These are phyloP conservation scores for Pampusana beccarii DNA, from an alignment of 2,113 vertebrate species.

Conservation along the genomic window DNA sequence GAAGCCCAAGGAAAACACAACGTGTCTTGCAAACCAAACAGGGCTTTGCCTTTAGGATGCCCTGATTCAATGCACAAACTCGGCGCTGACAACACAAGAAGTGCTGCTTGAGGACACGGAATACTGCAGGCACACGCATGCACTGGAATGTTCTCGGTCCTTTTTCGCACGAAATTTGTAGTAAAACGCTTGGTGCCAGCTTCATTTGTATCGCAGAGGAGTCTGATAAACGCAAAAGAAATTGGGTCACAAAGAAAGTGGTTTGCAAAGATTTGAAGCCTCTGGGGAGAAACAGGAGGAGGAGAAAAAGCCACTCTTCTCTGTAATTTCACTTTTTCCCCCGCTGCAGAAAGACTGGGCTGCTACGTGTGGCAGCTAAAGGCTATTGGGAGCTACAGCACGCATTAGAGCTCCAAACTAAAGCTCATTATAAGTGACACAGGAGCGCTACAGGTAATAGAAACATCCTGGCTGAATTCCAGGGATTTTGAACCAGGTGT, in stretches of 20 bases:
- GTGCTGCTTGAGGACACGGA: neutral
- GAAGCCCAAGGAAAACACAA: neutral
- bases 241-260: neutral
- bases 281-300: neutral
- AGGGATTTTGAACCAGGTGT: neutral
- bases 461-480: neutral
- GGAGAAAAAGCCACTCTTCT: neutral
- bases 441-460: neutral
- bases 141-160: neutral
- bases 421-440: neutral
- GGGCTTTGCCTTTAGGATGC: neutral
- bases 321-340: neutral
- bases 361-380: neutral
- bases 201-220: neutral
- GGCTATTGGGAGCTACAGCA: neutral
- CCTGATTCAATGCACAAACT: neutral
- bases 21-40: rapidly evolving
- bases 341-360: neutral
- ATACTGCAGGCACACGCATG: neutral
- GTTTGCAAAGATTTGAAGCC: neutral
- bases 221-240: neutral
- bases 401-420: neutral
- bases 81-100: neutral
- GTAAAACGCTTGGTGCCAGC: neutral
- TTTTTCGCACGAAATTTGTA: neutral